Percentiles rank a stretch among this genome's conserved stretches.
Conservation (phyloP, 2,888 invertebrate genomes). For the Chrysolina oricalcia region DNA sequence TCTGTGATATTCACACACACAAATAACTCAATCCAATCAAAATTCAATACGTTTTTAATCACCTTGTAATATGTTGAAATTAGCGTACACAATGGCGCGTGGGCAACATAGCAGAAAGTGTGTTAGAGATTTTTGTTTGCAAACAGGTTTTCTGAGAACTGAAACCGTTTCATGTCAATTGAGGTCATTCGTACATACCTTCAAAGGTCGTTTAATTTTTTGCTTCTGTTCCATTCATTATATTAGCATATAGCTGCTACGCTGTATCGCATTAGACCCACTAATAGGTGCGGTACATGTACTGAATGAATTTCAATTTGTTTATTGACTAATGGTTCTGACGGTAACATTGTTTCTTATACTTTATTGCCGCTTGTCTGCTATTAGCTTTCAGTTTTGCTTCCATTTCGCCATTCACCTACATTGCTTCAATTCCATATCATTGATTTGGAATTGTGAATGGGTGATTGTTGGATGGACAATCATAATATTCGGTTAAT, state of each 20-base stretch:
- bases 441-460: neutral
- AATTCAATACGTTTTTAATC: conserved; percentile 32
- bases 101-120: conserved; percentile 46
- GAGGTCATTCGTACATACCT: conserved; percentile 53
- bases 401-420: neutral
- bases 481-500: too few relatives aligned
- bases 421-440: neutral
- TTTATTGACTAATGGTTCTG: conserved; percentile 18
- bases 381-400: conserved; percentile 6
- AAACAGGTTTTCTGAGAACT: conserved; percentile 45
- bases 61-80: conserved; percentile 39
- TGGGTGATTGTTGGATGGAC: neutral
- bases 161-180: conserved; percentile 41
- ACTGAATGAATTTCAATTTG: conserved; percentile 40
- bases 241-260: conserved; percentile 49
- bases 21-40: neutral
- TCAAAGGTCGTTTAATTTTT: conserved; percentile 52
- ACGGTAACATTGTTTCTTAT: conserved; percentile 8
- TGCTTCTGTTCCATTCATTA: conserved; percentile 45
- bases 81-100: conserved; percentile 45
- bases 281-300: conserved; percentile 10
- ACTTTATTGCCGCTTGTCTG: neutral
- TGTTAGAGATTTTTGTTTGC: conserved; percentile 46
- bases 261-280: conserved; percentile 31
- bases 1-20: neutral